These are phyloP conservation scores for Zapornia atra DNA, from an alignment of 2,113 vertebrate genomes.

Conservation along the genomic window DNA sequence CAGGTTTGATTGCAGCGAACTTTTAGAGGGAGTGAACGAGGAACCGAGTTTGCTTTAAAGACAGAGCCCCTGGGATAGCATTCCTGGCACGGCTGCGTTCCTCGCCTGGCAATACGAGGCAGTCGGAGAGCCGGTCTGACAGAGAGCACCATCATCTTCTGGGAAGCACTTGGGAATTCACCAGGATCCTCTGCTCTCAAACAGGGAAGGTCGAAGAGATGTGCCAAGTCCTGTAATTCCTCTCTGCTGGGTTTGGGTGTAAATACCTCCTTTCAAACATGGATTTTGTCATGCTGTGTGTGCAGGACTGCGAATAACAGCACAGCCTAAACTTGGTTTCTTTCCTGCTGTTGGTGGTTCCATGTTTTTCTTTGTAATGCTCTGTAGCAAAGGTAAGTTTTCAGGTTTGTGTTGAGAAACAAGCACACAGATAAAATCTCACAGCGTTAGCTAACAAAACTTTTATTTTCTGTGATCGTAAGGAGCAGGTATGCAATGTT, in stretches of 20 bases:
- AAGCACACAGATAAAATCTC: not conserved
- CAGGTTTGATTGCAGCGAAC: not conserved
- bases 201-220: not conserved
- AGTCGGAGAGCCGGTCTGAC: not conserved
- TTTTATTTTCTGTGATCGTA: not conserved
- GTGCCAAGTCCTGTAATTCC: not conserved
- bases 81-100: not conserved
- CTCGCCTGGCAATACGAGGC: not conserved
- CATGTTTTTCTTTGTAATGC: not conserved
- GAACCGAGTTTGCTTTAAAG: not conserved
- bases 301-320: not conserved
- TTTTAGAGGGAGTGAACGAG: not conserved
- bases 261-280: not conserved
- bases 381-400: not conserved
- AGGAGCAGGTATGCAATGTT: not conserved
- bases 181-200: not conserved
- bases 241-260: not conserved
- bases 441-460: not conserved
- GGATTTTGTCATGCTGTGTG: not conserved
- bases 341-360: not conserved
- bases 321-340: not conserved
- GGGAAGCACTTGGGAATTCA: not conserved
- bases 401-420: not conserved
- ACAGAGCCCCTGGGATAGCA: not conserved
- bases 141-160: not conserved